Percentiles rank a stretch among this genome's conserved stretches.
These are phyloP conservation scores for Melanostigma gelatinosum DNA, from an alignment of 2,113 vertebrate species.

Conservation along the genomic window DNA sequence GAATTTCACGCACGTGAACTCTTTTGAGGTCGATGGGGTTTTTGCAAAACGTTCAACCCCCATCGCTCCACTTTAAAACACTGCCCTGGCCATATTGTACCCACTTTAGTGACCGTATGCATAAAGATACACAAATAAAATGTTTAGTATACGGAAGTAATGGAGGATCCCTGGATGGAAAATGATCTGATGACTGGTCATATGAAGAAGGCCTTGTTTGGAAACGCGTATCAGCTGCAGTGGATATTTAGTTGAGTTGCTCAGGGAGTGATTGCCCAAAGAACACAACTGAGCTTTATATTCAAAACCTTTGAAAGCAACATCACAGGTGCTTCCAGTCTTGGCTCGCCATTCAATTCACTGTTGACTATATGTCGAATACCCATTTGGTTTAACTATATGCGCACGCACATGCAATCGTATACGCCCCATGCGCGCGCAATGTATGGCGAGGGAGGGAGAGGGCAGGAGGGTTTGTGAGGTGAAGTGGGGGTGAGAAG, in stretches of 20 bases:
- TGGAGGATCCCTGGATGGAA: background rate
- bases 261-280: background rate
- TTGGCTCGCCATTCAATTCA: background rate
- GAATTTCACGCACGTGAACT: constrained; percentile 77
- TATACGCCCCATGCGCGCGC: constrained; percentile 18
- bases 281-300: background rate
- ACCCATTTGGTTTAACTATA: constrained; percentile 9
- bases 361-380: background rate
- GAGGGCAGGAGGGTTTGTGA: constrained; percentile 39
- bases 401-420: constrained; percentile 14
- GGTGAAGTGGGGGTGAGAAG: constrained; percentile 67
- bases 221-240: background rate
- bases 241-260: background rate
- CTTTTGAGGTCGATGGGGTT: constrained; percentile 46
- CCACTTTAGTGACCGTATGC: background rate
- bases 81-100: no score
- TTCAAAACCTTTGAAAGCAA: background rate
- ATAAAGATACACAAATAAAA: background rate
- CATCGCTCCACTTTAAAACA: background rate
- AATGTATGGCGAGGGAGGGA: constrained; percentile 41
- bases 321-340: constrained; percentile 32
- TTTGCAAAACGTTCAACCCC: constrained; percentile 35
- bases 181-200: background rate
- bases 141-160: background rate
- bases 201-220: background rate